phyloP scores from a whole-genome alignment of 2,797 vertebrate genomes.

The Arrhamphus sclerolepis region DNA sequence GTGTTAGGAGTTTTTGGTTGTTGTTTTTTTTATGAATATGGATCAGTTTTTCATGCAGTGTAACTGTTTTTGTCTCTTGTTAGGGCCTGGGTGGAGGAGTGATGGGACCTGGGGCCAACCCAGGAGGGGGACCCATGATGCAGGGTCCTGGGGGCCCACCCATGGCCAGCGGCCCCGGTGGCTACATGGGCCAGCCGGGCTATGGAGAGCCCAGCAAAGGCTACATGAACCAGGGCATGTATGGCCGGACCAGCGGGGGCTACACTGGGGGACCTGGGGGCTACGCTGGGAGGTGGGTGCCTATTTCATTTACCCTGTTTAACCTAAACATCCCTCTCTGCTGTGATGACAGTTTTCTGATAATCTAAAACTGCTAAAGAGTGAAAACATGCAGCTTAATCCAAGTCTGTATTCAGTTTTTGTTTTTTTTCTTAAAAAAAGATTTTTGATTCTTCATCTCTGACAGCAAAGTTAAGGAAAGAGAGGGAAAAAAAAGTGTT shows the following conservation, averaged over 20 bases:
- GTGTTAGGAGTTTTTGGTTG: too few relatives aligned
- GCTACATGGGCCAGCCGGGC: constrained; percentile 88
- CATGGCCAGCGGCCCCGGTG: constrained; percentile 80
- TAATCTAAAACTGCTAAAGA: too few relatives aligned
- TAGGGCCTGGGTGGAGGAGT: constrained; percentile 89
- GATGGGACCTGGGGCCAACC: constrained; percentile 87
- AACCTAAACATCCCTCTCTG: too few relatives aligned
- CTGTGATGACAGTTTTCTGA: too few relatives aligned
- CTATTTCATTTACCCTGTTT: not conserved
- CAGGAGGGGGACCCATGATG: constrained; percentile 85
- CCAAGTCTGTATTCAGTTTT: too few relatives aligned
- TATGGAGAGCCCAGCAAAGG: constrained; percentile 86
- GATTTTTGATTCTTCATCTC: too few relatives aligned
- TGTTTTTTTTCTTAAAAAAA: too few relatives aligned
- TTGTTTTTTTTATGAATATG: too few relatives aligned
- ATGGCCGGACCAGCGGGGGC: constrained; percentile 76
- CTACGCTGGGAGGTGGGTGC: constrained; percentile 68
- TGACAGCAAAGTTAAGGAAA: too few relatives aligned
- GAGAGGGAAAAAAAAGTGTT: too few relatives aligned
- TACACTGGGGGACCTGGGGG: constrained; percentile 68
- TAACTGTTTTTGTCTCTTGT: constrained; percentile 8
- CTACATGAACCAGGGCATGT: constrained; percentile 87
- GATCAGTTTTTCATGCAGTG: not conserved
- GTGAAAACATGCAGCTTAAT: too few relatives aligned
- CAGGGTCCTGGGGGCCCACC: constrained; percentile 80